Base-by-base conservation (phyloP, 2,113 vertebrate genomes). In the Chinchilla lanigera region DNA sequence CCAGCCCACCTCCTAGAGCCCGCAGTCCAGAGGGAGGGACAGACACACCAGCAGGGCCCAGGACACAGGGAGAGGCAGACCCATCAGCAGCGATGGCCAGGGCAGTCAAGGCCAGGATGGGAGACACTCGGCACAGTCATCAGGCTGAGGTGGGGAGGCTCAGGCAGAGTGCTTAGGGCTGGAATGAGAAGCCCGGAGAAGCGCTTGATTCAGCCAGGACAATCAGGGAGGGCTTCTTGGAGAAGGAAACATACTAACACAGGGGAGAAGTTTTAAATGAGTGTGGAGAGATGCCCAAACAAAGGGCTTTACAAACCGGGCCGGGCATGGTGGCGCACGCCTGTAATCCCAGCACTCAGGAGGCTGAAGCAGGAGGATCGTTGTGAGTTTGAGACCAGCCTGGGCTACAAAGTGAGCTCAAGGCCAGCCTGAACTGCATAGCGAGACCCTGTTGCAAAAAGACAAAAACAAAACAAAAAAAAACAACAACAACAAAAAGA, bases 151-250 rank as follows among this genome's bases (percentile, higher is more conserved):
- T n/a, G n/a, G 26, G 56, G 26, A 38, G 33, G 28, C 83, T 28
- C 10, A 35, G 71, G n/a, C 69, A 50, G 14, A 35, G 56, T 5
- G 3, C 38, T 54, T 69, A 28, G 35, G 33, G 71, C 38, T 67
- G 9, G 7, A 5, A 0, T 26, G 6, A n/a, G 30, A 86, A 86
- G 44, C 85, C 56, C 73, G 11, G 38, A 12, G 30, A 83, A 94
- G 50, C 38, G 22, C 82, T 26, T 78, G 93, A 71, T 75, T 93
- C 52, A 38, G 30, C 30, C 85, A 71, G n/a, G 28, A 44, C 20
- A 93, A 89, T 87, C 86, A 71, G 22, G 58, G 81, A 83, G 30
- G 88, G 26, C 77, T 83, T 95, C 65, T 54, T 73, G 78, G 82
- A 90, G 77, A 86, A 86, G 78, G 50, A 78, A 58, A 28, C 11